Conservation (phyloP, 2,113 vertebrate species). For the Lepus americanus region DNA sequence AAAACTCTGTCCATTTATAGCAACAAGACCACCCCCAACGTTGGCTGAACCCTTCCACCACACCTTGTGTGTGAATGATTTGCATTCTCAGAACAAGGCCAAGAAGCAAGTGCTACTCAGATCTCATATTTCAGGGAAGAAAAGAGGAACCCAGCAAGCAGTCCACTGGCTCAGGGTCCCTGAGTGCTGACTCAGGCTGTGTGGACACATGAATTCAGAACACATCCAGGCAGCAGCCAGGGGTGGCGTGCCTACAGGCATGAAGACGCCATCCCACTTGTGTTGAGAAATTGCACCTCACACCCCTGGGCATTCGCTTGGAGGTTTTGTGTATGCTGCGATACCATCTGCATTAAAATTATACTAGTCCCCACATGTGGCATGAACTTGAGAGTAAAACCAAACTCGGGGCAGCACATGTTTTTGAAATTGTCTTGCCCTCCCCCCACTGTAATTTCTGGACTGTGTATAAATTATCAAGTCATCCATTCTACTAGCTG, state of each 20-base stretch:
- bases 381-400: background rate
- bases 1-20: background rate
- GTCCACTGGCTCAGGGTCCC: background rate
- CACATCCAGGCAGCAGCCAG: no score
- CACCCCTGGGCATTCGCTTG: background rate
- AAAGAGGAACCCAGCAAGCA: background rate
- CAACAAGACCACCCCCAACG: background rate
- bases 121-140: background rate
- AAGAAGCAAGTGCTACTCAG: rapidly evolving
- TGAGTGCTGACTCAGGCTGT: background rate
- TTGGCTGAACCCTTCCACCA: background rate
- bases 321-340: background rate
- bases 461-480: background rate
- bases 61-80: rapidly evolving
- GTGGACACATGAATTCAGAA: rapidly evolving
- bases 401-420: background rate
- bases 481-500: background rate
- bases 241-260: no score
- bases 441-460: background rate
- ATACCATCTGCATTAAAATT: background rate
- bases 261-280: no score
- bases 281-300: no score
- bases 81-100: background rate
- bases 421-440: background rate
- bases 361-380: background rate